Evolutionary conservation across 1,140 invertebrate genomes (phyloP).

Genomic region (Adoxophyes honmai): DNA sequence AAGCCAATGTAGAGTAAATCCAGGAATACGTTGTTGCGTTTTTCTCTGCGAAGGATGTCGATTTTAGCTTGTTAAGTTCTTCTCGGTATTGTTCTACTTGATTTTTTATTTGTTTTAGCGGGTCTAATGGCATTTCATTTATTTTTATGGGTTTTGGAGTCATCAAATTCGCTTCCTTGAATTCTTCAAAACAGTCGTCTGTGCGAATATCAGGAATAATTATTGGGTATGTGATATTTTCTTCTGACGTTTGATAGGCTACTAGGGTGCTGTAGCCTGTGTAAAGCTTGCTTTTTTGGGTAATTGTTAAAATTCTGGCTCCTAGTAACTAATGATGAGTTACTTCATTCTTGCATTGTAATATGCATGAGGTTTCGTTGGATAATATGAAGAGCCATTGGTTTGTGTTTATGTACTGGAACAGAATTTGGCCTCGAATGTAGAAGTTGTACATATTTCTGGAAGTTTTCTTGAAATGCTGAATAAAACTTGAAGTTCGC

Average conservation of each 20-base stretch:
- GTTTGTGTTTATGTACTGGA: conserved; percentile 23
- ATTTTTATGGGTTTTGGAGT: conserved; percentile 19
- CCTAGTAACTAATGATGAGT: conserved; percentile 24
- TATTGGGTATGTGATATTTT: conserved; percentile 23
- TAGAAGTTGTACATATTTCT: conserved; percentile 21
- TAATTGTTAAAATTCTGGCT: conserved; percentile 24
- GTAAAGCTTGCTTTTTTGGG: conserved; percentile 23
- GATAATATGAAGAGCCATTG: conserved; percentile 33
- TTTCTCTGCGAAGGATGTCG: not conserved
- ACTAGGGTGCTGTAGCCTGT: conserved; percentile 24
- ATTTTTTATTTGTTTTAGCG: conserved; percentile 16
- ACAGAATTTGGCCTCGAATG: conserved; percentile 29
- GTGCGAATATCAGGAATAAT: conserved; percentile 19
- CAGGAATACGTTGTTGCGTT: not conserved
- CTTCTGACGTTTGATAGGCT: conserved; percentile 6
- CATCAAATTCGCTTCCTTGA: too few relatives aligned
- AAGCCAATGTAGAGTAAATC: not conserved
- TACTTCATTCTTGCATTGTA: conserved; percentile 25
- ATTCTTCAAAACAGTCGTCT: conserved; percentile 15
- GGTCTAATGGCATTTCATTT: conserved; percentile 18
- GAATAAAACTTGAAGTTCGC: conserved; percentile 26
- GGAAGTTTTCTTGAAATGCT: conserved; percentile 19
- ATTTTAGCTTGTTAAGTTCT: conserved; percentile 13
- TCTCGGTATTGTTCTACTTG: conserved; percentile 17
- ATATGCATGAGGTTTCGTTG: conserved; percentile 16